Evolutionary conservation across 1,140 invertebrate genomes (phyloP), one percentile per base, ranked within the genome.

Genomic region (Zophobas morio): DNA sequence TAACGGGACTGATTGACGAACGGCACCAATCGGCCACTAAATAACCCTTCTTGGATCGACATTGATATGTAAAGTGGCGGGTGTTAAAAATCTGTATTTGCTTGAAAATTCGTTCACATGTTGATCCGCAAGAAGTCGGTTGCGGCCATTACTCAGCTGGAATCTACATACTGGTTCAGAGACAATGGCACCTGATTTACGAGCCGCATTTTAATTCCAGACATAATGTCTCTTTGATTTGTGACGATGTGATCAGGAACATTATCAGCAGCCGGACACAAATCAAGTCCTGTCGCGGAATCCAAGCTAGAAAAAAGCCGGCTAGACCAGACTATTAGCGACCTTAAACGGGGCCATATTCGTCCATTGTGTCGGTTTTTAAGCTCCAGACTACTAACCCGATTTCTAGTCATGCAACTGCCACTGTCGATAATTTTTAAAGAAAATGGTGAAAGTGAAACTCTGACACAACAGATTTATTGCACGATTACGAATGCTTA

Each of bases 141-240:
- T 63, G 74, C 33, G 33, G 54, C 63, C 63, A 70, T 71, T 51
- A 51, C 70, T 77, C 75, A 56, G 57, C 47, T 70, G 78, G 70
- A 81, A 82, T 83, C 81, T 83, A 81, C 81, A 83, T 82, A 82
- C 81, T 81, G 81, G 82, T 80, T 75, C 75, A 60, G 63, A 83
- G 81, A 84, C 81, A 84, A 84, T 84, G 79, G 82, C 71, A 72
- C 71, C 78, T 85, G 84, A 85, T 85, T 85, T 85, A 85, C 79
- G 78, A 34, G 34, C 46, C 82, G 83, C 81, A 83, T 84, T 84
- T 84, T 83, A 84, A 85, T 84, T 85, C 83, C 70, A 49, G 84
- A 84, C 83, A 83, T 85, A 85, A 85, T 84, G 84, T 84, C 84
- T 78, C 81, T 82, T 85, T 85, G 83, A 85, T 85, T 85, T 85